A percentile compares a stretch with the other conserved stretches of the same genome.
phyloP scores from a whole-genome alignment of 2,113 vertebrate species.

The Herpetotheres cachinnans region DNA sequence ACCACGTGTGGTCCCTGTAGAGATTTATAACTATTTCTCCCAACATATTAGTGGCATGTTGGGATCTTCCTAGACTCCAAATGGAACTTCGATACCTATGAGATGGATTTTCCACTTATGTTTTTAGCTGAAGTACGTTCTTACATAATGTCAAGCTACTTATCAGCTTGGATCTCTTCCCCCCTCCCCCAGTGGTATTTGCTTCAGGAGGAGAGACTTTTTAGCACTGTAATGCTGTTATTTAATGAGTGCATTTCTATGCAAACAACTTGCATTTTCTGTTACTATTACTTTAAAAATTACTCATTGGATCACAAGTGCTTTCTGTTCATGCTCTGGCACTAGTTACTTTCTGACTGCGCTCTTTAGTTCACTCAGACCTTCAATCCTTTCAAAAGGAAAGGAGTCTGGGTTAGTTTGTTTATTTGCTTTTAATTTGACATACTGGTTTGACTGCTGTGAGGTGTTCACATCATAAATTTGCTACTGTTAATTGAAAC shows the following conservation, averaged over 20 bases:
- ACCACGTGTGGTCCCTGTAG: rapidly evolving
- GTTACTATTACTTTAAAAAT: neutral
- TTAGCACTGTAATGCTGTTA: neutral
- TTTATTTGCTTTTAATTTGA: neutral
- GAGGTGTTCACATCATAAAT: neutral
- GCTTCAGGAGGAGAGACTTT: neutral
- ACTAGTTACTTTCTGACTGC: neutral
- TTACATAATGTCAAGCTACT: neutral
- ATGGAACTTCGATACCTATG: rapidly evolving
- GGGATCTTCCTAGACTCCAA: neutral
- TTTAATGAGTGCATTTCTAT: neutral
- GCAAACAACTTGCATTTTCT: neutral
- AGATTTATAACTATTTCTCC: rapidly evolving
- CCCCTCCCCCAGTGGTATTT: neutral
- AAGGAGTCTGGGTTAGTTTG: neutral
- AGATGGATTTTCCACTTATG: neutral
- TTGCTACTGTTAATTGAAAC: neutral
- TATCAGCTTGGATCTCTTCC: neutral
- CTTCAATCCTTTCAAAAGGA: neutral
- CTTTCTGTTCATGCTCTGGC: neutral
- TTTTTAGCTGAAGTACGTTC: neutral
- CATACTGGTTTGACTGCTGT: neutral
- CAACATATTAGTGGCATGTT: rapidly evolving
- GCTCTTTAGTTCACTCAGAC: neutral
- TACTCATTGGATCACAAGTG: neutral